Percentiles rank a stretch among this genome's conserved stretches.
Conservation (phyloP, 2,888 invertebrate genomes). For the Ormyrus rosae region DNA sequence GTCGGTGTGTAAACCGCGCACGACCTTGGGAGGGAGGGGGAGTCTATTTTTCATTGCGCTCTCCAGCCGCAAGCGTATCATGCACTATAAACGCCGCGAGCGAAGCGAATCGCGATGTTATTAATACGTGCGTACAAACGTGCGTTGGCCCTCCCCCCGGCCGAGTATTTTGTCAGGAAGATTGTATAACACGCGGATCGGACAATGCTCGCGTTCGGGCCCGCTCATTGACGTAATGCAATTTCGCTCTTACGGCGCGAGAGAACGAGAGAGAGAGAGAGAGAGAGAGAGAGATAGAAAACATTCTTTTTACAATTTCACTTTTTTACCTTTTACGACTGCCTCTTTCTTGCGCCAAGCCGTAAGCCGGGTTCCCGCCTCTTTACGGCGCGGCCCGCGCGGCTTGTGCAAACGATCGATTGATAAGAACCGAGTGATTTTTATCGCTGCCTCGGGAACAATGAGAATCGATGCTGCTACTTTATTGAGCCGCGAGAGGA, state of each 20-base stretch:
- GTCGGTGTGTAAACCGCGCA: slow-evolving; percentile 15
- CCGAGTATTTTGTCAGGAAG: too few relatives aligned
- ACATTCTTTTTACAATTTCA: slow-evolving; percentile 30
- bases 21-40: slow-evolving; percentile 3
- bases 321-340: slow-evolving; percentile 39
- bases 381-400: neutral
- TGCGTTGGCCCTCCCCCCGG: too few relatives aligned
- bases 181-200: slow-evolving; percentile 32
- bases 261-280: neutral
- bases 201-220: slow-evolving; percentile 3
- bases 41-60: too few relatives aligned
- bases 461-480: too few relatives aligned
- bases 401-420: slow-evolving; percentile 29
- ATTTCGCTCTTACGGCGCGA: slow-evolving; percentile 21
- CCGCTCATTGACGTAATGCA: slow-evolving; percentile 41
- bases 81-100: too few relatives aligned
- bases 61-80: too few relatives aligned
- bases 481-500: too few relatives aligned
- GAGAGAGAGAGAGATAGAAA: neutral
- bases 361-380: slow-evolving; percentile 3
- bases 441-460: too few relatives aligned
- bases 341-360: neutral
- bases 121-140: too few relatives aligned
- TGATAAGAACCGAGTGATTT: slow-evolving; percentile 17
- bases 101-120: too few relatives aligned